Percentiles rank a stretch among this genome's conserved stretches.
These are phyloP conservation scores for Oryzias javanicus DNA, from an alignment of 2,113 vertebrate species.

Conservation along the genomic window DNA sequence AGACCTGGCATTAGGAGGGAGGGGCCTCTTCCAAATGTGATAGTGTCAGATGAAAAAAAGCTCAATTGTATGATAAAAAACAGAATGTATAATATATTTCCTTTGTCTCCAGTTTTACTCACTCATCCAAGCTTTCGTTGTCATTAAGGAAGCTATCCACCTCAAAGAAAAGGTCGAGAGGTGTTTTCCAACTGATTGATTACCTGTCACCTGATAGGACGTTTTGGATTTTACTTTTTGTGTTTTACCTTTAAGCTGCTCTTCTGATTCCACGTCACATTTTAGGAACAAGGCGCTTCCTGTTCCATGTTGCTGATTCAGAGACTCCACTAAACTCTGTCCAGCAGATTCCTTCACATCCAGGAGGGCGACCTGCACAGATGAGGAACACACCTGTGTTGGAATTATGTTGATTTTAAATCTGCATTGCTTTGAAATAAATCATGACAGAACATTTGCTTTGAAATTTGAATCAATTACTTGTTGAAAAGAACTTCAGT, in stretches of 20 bases:
- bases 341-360: conserved; percentile 58
- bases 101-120: neutral
- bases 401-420: neutral
- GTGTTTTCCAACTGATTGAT: neutral
- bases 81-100: no score
- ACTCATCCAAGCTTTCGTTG: neutral
- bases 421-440: no score
- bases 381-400: neutral
- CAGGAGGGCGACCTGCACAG: conserved; percentile 61
- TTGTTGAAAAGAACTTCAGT: no score
- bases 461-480: no score
- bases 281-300: conserved; percentile 45
- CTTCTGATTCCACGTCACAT: conserved; percentile 67
- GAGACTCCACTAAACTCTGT: conserved; percentile 20
- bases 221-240: neutral
- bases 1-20: no score
- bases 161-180: neutral
- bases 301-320: conserved; percentile 43
- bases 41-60: no score
- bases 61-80: no score
- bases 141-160: neutral
- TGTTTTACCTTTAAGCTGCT: conserved; percentile 64
- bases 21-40: no score
- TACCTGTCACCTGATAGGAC: neutral
- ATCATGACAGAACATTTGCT: no score